A percentile compares a stretch with the other conserved stretches of the same genome.
These are phyloP conservation scores for Eudemis profundana DNA, from an alignment of 2,888 invertebrate species.

Conservation along the genomic window DNA sequence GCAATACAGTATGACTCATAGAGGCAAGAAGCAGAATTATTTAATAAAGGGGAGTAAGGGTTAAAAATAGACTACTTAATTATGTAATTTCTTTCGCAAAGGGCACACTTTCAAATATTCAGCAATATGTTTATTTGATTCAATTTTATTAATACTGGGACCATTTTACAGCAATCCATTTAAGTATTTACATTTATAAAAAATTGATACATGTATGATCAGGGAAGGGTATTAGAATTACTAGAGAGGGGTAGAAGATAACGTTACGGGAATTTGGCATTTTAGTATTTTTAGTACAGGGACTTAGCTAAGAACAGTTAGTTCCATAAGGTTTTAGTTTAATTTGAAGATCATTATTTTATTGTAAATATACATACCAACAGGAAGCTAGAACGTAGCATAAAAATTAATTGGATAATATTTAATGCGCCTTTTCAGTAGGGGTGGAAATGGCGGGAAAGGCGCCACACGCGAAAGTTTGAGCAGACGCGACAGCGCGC, in stretches of 20 bases:
- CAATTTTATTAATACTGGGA: no score
- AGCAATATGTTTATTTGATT: no score
- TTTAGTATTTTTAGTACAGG: no score
- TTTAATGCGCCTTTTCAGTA: constrained; percentile 14
- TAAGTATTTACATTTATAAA: no score
- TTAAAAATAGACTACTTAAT: constrained; percentile 17
- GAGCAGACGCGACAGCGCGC: constrained; percentile 35
- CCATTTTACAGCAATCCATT: no score
- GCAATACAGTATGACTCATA: background rate
- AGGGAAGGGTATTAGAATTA: no score
- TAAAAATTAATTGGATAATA: constrained; percentile 19
- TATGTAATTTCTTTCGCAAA: constrained; percentile 5
- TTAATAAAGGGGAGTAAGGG: background rate
- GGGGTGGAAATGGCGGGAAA: constrained; percentile 27
- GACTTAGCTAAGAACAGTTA: no score
- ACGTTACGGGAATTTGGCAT: no score
- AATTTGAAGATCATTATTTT: no score
- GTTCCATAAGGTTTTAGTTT: no score
- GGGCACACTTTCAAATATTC: background rate
- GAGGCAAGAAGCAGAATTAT: background rate
- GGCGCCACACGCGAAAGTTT: constrained; percentile 41
- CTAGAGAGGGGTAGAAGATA: no score
- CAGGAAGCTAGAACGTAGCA: background rate
- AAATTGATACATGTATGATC: no score
- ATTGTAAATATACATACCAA: background rate